Evolutionary conservation across 2,888 invertebrate species (phyloP), one percentile per base, ranked within the genome.

Genomic region (Tineola bisselliella): DNA sequence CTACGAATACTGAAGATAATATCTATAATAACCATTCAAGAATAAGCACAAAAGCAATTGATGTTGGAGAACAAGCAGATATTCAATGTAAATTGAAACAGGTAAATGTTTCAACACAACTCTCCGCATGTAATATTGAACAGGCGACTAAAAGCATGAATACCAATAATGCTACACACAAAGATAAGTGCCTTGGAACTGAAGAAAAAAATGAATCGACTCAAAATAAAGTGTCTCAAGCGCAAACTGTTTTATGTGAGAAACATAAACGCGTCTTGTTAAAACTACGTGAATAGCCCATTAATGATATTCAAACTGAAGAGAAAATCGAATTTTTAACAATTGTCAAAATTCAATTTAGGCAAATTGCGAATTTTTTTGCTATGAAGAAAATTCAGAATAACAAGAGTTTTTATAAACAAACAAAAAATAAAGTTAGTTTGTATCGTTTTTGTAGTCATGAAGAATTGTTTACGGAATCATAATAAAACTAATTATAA

Each of bases 301-400:
- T 18, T 19, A 13, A 56, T 13, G 30, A 25, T 10, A n/a, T 25
- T 56, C 10, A 18, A 30, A 8, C 5, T 19, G 60, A 64, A 18
- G 4, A 43, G 1, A 63, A 66, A 48, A 25, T 43, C 3, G 64
- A 63, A 18, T 63, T 63, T 62, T 17, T 70, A 1, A 58, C 44
- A 33, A 63, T 60, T 56, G 25, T 76, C 0, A 76, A 69, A 67
- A 62, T 62, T 0, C 67, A 64, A 54, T 44, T 77, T 1, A 63
- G 17, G 1, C 63, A 65, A n/a, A 62, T 73, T 13, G 43, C 75
- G 0, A 68, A 70, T 12, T 64, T 63, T 19, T 67, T 81, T 1
- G 71, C 70, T 61, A 63, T 77, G 12, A 70, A 77, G 62, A 81
- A 78, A 69, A 80, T 82, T 64, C 67, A 76, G 66, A 71, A 63